A percentile compares a stretch with the other conserved stretches of the same genome.
These are phyloP conservation scores for Neomorphus geoffroyi DNA, from an alignment of 2,797 vertebrate species.

Conservation along the genomic window DNA sequence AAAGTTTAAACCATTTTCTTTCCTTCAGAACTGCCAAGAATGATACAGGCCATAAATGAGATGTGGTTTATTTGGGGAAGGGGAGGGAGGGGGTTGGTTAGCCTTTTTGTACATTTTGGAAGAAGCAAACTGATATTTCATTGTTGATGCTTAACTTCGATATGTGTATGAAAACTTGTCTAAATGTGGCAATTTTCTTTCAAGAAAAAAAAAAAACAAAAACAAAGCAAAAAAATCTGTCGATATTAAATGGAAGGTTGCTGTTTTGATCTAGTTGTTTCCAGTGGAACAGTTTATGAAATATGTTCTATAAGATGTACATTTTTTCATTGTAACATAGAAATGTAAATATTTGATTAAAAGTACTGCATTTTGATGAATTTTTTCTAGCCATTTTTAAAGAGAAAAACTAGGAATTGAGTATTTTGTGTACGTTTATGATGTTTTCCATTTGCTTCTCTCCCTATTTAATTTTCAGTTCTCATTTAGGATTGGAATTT, in stretches of 20 bases:
- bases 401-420: constrained; percentile 89
- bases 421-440: constrained; percentile 95
- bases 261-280: constrained; percentile 81
- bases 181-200: constrained; percentile 77
- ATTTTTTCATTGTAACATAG: constrained; percentile 94
- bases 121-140: constrained; percentile 67
- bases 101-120: constrained; percentile 76
- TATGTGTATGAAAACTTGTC: constrained; percentile 73
- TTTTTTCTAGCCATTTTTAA: constrained; percentile 96
- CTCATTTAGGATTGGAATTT: constrained; percentile 82
- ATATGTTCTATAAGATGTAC: constrained; percentile 93
- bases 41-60: constrained; percentile 77
- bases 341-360: constrained; percentile 92
- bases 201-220: constrained; percentile 64
- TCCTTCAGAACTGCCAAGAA: constrained; percentile 81
- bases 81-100: constrained; percentile 59
- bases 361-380: constrained; percentile 92
- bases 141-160: constrained; percentile 81
- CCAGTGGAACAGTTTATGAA: constrained; percentile 83
- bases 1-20: constrained; percentile 79
- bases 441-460: constrained; percentile 79
- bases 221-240: constrained; percentile 66
- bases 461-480: constrained; percentile 84
- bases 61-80: constrained; percentile 74
- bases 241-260: constrained; percentile 77